Percentiles rank a stretch among this genome's conserved stretches.
phyloP scores from a whole-genome alignment of 2,888 invertebrate genomes.

The Acheta domesticus region DNA sequence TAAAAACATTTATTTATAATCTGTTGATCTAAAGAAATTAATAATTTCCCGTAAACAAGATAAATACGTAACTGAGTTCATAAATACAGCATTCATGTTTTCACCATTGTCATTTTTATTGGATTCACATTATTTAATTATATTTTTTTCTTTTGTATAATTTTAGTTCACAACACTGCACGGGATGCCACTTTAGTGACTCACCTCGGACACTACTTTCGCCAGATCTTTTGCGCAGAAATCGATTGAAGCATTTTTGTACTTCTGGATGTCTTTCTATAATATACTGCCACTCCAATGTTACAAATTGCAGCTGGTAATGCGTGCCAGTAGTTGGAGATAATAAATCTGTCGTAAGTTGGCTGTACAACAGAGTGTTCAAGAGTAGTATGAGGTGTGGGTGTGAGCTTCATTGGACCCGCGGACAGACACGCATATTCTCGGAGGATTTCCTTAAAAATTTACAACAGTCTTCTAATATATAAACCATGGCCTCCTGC shows the following conservation, averaged over 20 bases:
- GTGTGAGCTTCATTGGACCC: slow-evolving; percentile 1
- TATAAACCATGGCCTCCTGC: no score
- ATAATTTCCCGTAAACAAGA: no score
- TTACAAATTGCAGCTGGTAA: neutral
- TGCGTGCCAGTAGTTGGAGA: neutral
- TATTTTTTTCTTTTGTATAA: no score
- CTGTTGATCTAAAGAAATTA: no score
- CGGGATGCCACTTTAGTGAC: neutral
- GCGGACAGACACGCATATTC: neutral
- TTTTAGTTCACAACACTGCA: no score
- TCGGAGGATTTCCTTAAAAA: neutral
- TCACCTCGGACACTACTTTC: neutral
- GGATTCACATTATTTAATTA: no score
- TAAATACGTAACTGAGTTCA: no score
- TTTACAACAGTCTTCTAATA: neutral
- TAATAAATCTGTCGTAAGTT: neutral
- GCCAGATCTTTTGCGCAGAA: neutral
- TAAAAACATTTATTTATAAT: no score
- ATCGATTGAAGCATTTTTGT: neutral
- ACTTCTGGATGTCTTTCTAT: neutral
- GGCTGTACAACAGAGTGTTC: neutral
- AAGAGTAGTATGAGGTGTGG: neutral
- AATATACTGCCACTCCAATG: neutral
- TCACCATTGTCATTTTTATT: no score
- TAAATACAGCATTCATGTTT: no score